Base-by-base conservation (phyloP, 2,113 vertebrate genomes). In the Sula dactylatra region DNA sequence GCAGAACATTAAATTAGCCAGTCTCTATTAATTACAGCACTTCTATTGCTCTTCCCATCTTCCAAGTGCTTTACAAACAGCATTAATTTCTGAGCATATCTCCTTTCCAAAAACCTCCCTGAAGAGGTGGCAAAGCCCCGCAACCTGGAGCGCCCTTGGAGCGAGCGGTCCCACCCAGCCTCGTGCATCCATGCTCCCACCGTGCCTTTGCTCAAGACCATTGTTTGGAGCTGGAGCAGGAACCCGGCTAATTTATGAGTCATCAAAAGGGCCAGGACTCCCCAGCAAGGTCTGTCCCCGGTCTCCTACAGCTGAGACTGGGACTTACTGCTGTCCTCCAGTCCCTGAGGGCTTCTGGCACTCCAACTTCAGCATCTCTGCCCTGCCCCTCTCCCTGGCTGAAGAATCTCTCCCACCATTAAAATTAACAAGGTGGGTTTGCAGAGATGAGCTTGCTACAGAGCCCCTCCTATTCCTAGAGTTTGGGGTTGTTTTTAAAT, bases 361-460 rank as follows among this genome's bases (percentile, higher is more conserved):
- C 34, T 78, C 71, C 26, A 91, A 67, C 86, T 86, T 85, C 70
- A 82, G 86, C 77, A 93, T 93, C 94, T 50, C 83, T 54, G 44
- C 69, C 73, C 86, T 1, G 0, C 21, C 42, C 92, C 81, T 88
- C 62, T 95, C 82, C 82, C 76, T 1, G 1, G 86, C 80, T 86
- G 89, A 82, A 97, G 88, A 94, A 89, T 85, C 90, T 94, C 95
- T 97, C 87, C 97, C 93, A 91, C 88, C 90, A 86, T 97, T 97
- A 98, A 98, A 97, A 98, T 97, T 98, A 98, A 98, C 77, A 72
- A 97, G 90, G 96, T 97, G 90, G 87, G 90, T 95, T 94, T 96
- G 93, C 93, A 92, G 80, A 96, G 93, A 94, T 1, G 8, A 94
- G 78, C 66, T 73, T 7, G 34, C 73, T 54, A 52, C 72, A 49